These are phyloP conservation scores for Sceloporus undulatus DNA, from an alignment of 2,113 vertebrate species.

Conservation along the genomic window DNA sequence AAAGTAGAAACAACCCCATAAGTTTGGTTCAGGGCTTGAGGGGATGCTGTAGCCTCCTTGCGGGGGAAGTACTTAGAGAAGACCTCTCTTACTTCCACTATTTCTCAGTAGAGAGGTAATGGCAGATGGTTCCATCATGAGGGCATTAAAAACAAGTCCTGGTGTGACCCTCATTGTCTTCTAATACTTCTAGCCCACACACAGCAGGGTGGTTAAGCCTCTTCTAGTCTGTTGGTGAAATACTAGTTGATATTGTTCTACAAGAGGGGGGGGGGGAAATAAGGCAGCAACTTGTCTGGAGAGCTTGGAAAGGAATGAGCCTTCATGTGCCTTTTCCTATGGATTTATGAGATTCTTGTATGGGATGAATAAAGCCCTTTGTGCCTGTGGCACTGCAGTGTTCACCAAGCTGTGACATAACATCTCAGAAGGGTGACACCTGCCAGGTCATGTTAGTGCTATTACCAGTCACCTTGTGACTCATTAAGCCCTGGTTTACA, in stretches of 20 bases:
- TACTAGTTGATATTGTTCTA: neutral
- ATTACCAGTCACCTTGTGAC: slow-evolving; percentile 16
- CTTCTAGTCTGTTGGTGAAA: neutral
- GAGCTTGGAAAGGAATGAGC: neutral
- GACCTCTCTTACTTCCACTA: neutral
- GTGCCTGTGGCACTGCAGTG: neutral
- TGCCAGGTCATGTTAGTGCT: slow-evolving; percentile 9
- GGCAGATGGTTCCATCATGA: neutral
- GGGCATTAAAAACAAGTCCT: neutral
- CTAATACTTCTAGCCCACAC: slow-evolving; percentile 10
- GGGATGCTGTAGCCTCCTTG: too few species aligned
- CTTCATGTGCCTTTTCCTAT: slow-evolving; percentile 20
- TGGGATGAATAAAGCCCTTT: slow-evolving; percentile 15
- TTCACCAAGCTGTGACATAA: neutral
- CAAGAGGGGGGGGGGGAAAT: neutral
- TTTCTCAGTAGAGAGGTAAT: neutral
- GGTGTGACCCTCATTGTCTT: neutral
- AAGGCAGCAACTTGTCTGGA: slow-evolving; percentile 11
- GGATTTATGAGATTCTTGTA: slow-evolving; percentile 5
- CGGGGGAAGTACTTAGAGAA: neutral
- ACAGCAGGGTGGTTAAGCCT: slow-evolving; percentile 11
- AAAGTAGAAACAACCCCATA: neutral
- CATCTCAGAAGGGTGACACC: neutral
- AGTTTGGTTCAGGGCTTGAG: neutral
- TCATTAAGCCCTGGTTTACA: slow-evolving; percentile 11